These are phyloP conservation scores for Microtus richardsoni DNA, from an alignment of 2,113 vertebrate species.

Conservation along the genomic window DNA sequence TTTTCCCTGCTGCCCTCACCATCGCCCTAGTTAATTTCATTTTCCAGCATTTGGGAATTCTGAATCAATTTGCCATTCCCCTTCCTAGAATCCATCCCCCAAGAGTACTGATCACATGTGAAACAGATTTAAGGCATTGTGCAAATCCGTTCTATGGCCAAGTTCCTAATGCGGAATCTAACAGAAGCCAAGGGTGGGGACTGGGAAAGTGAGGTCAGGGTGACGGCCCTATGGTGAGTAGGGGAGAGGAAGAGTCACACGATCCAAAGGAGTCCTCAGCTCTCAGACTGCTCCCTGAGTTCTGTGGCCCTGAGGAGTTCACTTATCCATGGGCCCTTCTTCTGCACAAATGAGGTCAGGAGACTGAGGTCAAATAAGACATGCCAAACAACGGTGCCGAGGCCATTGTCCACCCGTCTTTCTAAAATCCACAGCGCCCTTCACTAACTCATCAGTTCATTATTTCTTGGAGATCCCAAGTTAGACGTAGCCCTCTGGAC, in stretches of 20 bases:
- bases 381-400: neutral
- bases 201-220: conserved; percentile 62
- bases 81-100: conserved; percentile 73
- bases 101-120: conserved; percentile 54
- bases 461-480: neutral
- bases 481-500: neutral
- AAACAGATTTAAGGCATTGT: conserved; percentile 69
- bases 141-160: conserved; percentile 61
- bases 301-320: neutral
- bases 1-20: neutral
- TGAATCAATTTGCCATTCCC: conserved; percentile 51
- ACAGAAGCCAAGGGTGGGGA: conserved; percentile 74
- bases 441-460: neutral
- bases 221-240: neutral
- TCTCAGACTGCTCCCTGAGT: neutral
- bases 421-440: neutral
- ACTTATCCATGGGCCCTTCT: neutral
- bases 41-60: conserved; percentile 56
- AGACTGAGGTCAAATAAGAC: neutral
- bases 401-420: neutral
- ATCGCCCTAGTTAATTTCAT: neutral
- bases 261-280: neutral
- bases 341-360: neutral
- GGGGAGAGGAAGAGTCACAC: neutral
- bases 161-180: conserved; percentile 44